Evolutionary conservation across 2,113 vertebrate genomes (phyloP), one percentile per base, ranked within the genome.

Genomic region (Ptilorrhoa leucosticta): DNA sequence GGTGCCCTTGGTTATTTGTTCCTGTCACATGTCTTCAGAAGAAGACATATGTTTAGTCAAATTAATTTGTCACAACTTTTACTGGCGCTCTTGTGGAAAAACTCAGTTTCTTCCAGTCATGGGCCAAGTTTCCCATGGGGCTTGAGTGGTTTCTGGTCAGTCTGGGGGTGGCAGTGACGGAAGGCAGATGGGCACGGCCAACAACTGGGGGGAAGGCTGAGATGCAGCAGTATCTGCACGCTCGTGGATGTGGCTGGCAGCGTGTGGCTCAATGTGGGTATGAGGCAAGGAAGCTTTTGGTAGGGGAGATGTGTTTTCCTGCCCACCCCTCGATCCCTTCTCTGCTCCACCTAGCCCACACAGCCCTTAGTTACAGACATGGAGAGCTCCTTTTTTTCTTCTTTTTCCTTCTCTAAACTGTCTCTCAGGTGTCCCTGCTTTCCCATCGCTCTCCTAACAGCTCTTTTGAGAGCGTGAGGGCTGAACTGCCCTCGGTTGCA

Each of bases 141-240:
- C 14, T 68, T 0, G 5, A 16, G 50, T 0, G 2, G 50, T 18
- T 18, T n/a, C 35, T 2, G 4, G 26, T 14, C 60, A 58, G 30
- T 2, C 17, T 39, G 51, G 37, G 28, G 15, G 35, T 44, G 40
- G 27, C 22, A 19, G 81, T 22, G 79, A 14, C 1, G 10, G 51
- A 19, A 35, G 50, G 81, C 31, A 66, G 15, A 3, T 0, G 4
- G 81, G 13, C 35, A 12, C 1, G 6, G 33, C 17, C 68, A 47
- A 27, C 4, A 9, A 3, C 1, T n/a, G 63, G 30, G 13, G 24
- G 11, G 27, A 24, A 69, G 33, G 45, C 28, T 42, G 76, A 50
- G 27, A 6, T 11, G 64, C 24, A 47, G 40, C 2, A 4, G 17
- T 3, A 6, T 16, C 72, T 57, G 65, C 12, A 17, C 0, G 1